A percentile compares a stretch with the other conserved stretches of the same genome.
Conservation (phyloP, 2,797 vertebrate species). For the Acanthurus leucopareius region DNA sequence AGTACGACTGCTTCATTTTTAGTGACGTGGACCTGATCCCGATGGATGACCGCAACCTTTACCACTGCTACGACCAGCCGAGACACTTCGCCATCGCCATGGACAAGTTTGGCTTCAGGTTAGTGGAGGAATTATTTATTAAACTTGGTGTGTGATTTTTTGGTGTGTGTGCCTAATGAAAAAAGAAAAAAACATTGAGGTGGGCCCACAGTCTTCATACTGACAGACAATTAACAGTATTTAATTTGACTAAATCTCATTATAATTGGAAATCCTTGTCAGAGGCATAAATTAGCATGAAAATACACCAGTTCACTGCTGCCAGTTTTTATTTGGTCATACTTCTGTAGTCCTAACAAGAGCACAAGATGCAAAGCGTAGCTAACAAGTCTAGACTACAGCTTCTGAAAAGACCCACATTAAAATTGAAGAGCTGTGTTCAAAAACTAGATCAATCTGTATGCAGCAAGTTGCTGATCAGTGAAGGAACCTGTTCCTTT, state of each 20-base stretch:
- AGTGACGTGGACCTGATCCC: slow-evolving; percentile 98
- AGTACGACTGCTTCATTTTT: slow-evolving; percentile 99
- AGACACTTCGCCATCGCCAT: slow-evolving; percentile 98
- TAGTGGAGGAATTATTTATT: slow-evolving; percentile 4
- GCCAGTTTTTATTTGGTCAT: slow-evolving; percentile 50
- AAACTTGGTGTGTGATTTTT: no score
- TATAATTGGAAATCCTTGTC: slow-evolving; percentile 53
- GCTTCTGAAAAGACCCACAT: slow-evolving; percentile 5
- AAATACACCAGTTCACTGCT: slow-evolving; percentile 48
- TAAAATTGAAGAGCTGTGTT: slow-evolving; percentile 1
- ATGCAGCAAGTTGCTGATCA: not conserved
- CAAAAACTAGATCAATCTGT: not conserved
- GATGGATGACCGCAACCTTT: slow-evolving; percentile 99
- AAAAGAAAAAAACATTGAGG: not conserved
- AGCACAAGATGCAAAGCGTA: slow-evolving; percentile 21
- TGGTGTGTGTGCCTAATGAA: not conserved
- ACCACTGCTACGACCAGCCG: slow-evolving; percentile 98
- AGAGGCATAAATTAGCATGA: slow-evolving; percentile 50
- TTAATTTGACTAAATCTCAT: slow-evolving; percentile 57
- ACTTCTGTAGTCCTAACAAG: slow-evolving; percentile 37
- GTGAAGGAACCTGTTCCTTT: not conserved
- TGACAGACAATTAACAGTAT: slow-evolving; percentile 44
- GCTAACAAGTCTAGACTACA: slow-evolving; percentile 37
- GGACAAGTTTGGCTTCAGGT: slow-evolving; percentile 99
- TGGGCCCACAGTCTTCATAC: slow-evolving; percentile 25